A percentile compares a stretch with the other conserved stretches of the same genome.
phyloP scores from a whole-genome alignment of 2,888 invertebrate species.

The Monoplex corrugatus region DNA sequence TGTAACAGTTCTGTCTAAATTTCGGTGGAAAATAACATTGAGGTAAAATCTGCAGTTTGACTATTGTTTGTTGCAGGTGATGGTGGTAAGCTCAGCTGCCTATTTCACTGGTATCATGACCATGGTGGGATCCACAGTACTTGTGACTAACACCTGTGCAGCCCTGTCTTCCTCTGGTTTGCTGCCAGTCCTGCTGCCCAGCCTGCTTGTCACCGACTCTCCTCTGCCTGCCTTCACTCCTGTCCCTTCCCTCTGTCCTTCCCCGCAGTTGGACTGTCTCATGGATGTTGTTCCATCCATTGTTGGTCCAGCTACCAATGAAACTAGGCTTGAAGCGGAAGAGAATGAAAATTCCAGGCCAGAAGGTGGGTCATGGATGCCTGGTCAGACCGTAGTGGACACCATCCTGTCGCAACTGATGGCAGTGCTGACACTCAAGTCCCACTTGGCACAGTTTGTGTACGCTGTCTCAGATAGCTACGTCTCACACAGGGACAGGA shows the following conservation, averaged over 20 bases:
- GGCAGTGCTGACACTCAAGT: constrained; percentile 64
- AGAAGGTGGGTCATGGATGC: neutral
- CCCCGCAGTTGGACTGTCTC: neutral
- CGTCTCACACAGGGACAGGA: neutral
- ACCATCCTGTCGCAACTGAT: constrained; percentile 62
- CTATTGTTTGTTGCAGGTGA: constrained; percentile 80
- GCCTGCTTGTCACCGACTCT: neutral
- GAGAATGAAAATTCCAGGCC: neutral
- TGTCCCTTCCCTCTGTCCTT: neutral
- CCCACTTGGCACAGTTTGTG: constrained; percentile 62
- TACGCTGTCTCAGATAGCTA: constrained; percentile 55
- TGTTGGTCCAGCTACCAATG: neutral
- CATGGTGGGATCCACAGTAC: constrained; percentile 84
- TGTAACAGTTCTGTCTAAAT: too few relatives aligned
- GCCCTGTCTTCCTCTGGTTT: constrained; percentile 60
- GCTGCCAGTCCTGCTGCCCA: constrained; percentile 46
- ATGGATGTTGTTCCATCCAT: neutral
- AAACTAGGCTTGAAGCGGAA: neutral
- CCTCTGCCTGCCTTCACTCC: neutral
- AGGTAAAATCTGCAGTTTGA: neutral
- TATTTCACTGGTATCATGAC: constrained; percentile 86
- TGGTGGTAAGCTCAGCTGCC: constrained; percentile 85
- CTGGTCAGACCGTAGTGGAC: constrained; percentile 47
- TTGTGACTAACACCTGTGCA: constrained; percentile 66
- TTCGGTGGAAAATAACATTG: neutral